Evolutionary conservation across 1,140 invertebrate species (phyloP).

Genomic region (Ceratosolen solmsi): DNA sequence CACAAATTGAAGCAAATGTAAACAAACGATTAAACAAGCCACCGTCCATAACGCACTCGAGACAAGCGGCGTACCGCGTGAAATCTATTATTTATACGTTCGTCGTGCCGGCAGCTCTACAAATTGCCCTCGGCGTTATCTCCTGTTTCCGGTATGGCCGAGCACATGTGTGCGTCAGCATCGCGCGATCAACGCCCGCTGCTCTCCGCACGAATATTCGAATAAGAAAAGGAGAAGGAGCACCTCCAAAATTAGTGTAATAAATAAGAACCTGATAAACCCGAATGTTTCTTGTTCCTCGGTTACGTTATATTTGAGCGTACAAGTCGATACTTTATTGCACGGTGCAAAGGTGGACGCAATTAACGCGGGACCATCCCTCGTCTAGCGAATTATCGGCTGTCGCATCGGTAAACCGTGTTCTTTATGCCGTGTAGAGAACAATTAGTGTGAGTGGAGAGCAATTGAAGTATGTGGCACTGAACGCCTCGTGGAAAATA

Average conservation of each 20-base stretch:
- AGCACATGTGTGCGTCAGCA: slow-evolving; percentile 9
- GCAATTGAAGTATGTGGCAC: neutral
- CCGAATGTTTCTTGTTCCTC: slow-evolving; percentile 20
- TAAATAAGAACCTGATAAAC: slow-evolving; percentile 54
- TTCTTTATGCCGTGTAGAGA: neutral
- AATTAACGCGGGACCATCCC: neutral
- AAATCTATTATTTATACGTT: slow-evolving; percentile 32
- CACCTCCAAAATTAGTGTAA: slow-evolving; percentile 52
- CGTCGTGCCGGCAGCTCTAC: slow-evolving; percentile 28
- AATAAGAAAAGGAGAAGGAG: neutral
- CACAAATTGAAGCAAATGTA: slow-evolving; percentile 27
- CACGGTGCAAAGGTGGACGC: neutral
- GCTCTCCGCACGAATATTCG: neutral
- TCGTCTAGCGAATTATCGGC: neutral
- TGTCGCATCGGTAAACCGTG: neutral
- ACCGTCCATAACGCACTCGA: neutral
- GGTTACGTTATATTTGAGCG: slow-evolving; percentile 35
- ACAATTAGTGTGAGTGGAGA: neutral
- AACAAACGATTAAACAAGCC: slow-evolving; percentile 30
- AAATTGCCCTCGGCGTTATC: slow-evolving; percentile 56
- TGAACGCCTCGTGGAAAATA: neutral
- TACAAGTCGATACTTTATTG: too few species aligned
- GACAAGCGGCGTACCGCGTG: neutral
- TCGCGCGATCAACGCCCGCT: slow-evolving; percentile 25
- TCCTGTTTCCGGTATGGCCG: slow-evolving; percentile 52